These are phyloP conservation scores for Kryptolebias ocellatus DNA, from an alignment of 2,797 vertebrate genomes.

Conservation along the genomic window DNA sequence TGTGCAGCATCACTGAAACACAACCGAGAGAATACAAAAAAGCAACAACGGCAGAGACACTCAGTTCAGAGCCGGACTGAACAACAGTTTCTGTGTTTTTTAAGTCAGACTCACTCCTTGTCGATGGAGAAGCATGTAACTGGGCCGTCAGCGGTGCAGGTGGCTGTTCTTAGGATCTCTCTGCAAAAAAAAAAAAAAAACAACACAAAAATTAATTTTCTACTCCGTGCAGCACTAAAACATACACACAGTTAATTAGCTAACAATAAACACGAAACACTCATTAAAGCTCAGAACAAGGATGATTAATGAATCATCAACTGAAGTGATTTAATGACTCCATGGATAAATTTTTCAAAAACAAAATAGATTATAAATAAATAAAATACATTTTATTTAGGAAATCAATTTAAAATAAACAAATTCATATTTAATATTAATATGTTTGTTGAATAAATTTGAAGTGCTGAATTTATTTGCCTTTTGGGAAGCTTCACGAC, in stretches of 20 bases:
- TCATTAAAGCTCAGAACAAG: too few species aligned
- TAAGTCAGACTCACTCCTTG: conserved; percentile 82
- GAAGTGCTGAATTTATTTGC: too few species aligned
- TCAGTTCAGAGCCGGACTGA: background rate
- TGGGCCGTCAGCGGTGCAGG: conserved; percentile 81
- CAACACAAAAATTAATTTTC: background rate
- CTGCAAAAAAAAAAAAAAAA: conserved; percentile 56
- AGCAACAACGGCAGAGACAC: background rate
- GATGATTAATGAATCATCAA: background rate
- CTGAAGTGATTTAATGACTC: background rate
- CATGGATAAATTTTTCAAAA: too few species aligned
- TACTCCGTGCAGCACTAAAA: background rate
- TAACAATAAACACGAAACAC: too few species aligned
- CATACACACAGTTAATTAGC: too few species aligned
- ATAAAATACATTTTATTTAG: background rate
- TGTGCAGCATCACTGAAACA: background rate
- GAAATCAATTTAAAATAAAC: background rate
- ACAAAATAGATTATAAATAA: too few species aligned
- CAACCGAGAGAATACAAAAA: background rate
- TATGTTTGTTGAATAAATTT: too few species aligned
- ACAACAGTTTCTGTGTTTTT: background rate
- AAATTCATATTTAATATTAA: background rate
- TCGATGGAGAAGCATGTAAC: conserved; percentile 86
- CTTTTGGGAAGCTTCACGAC: too few species aligned
- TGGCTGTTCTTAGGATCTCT: conserved; percentile 83